A percentile compares a stretch with the other conserved stretches of the same genome.
Conservation (phyloP, 2,113 vertebrate genomes). For the Crotalus viridis region DNA sequence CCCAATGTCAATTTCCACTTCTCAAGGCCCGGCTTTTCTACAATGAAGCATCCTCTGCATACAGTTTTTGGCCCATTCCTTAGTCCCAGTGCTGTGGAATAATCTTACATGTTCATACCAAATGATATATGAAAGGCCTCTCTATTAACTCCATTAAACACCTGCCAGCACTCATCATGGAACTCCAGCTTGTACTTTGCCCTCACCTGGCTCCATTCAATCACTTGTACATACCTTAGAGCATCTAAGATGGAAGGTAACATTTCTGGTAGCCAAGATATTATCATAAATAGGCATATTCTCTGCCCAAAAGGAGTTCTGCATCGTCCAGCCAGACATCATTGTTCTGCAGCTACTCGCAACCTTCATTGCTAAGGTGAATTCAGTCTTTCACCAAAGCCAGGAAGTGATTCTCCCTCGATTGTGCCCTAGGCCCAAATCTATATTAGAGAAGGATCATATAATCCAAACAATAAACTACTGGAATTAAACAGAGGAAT, state of each 20-base stretch:
- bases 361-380: not conserved
- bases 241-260: not conserved
- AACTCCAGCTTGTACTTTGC: not conserved
- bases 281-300: not conserved
- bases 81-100: not conserved
- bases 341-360: not conserved
- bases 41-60: not conserved
- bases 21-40: not conserved
- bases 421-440: not conserved
- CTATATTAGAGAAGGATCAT: not conserved
- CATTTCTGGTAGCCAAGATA: not conserved
- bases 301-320: not conserved
- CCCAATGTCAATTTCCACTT: not conserved
- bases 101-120: not conserved
- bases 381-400: not conserved
- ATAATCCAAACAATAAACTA: not conserved
- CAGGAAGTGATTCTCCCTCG: not conserved
- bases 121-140: not conserved
- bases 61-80: not conserved
- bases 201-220: not conserved
- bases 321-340: not conserved
- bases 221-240: not conserved
- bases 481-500: not conserved
- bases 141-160: not conserved
- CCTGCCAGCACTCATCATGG: not conserved